These are phyloP conservation scores for Pectinophora gossypiella DNA, from an alignment of 1,140 invertebrate genomes.

Conservation along the genomic window DNA sequence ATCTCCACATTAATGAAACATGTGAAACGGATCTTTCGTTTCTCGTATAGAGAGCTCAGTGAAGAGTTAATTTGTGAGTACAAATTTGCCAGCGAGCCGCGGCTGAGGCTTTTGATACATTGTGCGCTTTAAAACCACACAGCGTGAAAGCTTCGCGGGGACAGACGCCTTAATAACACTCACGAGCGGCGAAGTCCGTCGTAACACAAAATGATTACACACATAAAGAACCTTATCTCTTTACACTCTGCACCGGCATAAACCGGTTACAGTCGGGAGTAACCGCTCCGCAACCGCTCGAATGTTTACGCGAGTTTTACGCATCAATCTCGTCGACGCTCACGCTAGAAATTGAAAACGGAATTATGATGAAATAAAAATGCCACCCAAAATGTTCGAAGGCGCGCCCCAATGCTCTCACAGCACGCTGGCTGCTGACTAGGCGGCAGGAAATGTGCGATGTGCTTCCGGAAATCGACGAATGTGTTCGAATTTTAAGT, in stretches of 20 bases:
- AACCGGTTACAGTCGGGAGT: constrained; percentile 62
- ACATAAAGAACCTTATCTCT: constrained; percentile 72
- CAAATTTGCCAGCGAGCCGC: neutral
- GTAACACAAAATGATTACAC: constrained; percentile 71
- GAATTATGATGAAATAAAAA: constrained; percentile 65
- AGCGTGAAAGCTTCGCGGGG: constrained; percentile 36
- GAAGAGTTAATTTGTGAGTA: constrained; percentile 1
- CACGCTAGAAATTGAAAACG: constrained; percentile 65
- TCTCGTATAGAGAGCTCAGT: neutral
- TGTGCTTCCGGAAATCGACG: constrained; percentile 40
- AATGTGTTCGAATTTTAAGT: constrained; percentile 50
- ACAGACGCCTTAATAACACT: constrained; percentile 61
- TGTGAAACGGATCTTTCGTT: too few relatives aligned
- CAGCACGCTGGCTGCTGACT: constrained; percentile 15
- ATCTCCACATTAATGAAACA: too few relatives aligned
- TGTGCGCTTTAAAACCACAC: constrained; percentile 24
- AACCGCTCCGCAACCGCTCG: constrained; percentile 60
- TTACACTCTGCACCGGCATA: constrained; percentile 63
- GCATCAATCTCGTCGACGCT: constrained; percentile 57
- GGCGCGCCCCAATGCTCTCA: constrained; percentile 16
- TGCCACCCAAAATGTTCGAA: constrained; percentile 28
- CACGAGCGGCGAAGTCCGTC: constrained; percentile 55
- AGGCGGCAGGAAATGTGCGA: constrained; percentile 43
- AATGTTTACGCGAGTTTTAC: constrained; percentile 71
- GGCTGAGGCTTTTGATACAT: constrained; percentile 13